These are phyloP conservation scores for Operophtera brumata DNA, from an alignment of 2,888 invertebrate species.

Conservation along the genomic window DNA sequence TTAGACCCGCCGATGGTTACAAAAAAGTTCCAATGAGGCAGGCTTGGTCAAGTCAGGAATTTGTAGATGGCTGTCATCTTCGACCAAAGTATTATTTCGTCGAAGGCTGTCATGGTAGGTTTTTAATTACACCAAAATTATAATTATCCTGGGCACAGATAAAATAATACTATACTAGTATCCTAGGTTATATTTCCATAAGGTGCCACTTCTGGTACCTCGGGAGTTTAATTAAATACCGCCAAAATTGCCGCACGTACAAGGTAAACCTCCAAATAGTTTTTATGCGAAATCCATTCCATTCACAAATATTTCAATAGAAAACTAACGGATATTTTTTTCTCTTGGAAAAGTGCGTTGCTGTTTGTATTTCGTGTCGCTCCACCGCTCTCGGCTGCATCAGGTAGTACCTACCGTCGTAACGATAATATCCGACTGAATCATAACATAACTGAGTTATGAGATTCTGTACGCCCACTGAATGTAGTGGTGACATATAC, in stretches of 20 bases:
- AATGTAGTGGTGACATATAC: constrained; percentile 5
- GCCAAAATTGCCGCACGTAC: neutral
- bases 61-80: no score
- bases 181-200: no score
- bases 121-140: no score
- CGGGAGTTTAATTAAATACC: no score
- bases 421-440: constrained; percentile 37
- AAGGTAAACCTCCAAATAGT: neutral
- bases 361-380: constrained; percentile 14
- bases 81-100: no score
- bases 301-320: constrained; percentile 26
- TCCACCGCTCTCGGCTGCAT: constrained; percentile 11
- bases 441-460: constrained; percentile 42
- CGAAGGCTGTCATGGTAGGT: no score
- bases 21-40: no score
- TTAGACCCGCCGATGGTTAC: no score
- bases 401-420: constrained; percentile 20
- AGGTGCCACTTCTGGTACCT: no score
- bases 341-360: constrained; percentile 20
- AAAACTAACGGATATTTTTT: constrained; percentile 24
- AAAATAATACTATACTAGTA: no score
- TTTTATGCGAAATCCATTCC: constrained; percentile 10
- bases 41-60: no score
- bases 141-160: no score
- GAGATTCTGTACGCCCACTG: constrained; percentile 23